Conservation (phyloP, 1,140 invertebrate genomes). For the Lasaia peninsularis region DNA sequence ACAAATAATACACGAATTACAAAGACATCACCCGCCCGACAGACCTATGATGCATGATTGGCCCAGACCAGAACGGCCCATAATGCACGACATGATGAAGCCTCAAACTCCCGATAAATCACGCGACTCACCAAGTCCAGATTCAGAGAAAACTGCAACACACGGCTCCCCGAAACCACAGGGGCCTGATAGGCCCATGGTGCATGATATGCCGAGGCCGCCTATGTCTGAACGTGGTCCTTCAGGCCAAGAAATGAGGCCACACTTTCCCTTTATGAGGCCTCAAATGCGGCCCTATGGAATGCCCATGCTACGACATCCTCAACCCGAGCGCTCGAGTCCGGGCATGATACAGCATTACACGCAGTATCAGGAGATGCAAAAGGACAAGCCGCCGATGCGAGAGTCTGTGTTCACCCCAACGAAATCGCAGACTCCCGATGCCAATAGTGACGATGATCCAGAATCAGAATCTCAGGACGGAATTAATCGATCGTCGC, state of each 20-base stretch:
- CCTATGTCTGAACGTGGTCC: slow-evolving; percentile 18
- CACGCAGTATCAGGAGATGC: slow-evolving; percentile 41
- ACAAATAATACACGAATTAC: slow-evolving; percentile 22
- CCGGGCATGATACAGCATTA: slow-evolving; percentile 40
- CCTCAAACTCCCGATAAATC: slow-evolving; percentile 3
- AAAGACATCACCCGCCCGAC: slow-evolving; percentile 46
- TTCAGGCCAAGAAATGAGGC: slow-evolving; percentile 32
- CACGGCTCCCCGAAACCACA: slow-evolving; percentile 9
- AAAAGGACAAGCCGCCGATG: slow-evolving; percentile 15
- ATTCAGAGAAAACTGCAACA: background rate
- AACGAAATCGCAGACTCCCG: slow-evolving; percentile 4
- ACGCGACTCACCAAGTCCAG: background rate
- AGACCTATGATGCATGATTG: slow-evolving; percentile 28
- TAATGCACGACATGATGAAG: slow-evolving; percentile 17
- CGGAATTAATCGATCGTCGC: slow-evolving; percentile 23
- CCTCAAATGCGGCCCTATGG: slow-evolving; percentile 29
- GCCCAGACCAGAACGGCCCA: slow-evolving; percentile 11
- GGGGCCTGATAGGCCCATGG: slow-evolving; percentile 3
- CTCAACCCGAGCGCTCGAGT: slow-evolving; percentile 47
- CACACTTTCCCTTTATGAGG: slow-evolving; percentile 31
- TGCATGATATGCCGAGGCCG: slow-evolving; percentile 8
- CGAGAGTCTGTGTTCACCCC: background rate
- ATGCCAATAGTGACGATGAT: slow-evolving; percentile 9
- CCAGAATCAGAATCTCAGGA: slow-evolving; percentile 16
- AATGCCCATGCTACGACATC: slow-evolving; percentile 18